Base-by-base conservation (phyloP, 2,888 invertebrate species). In the Scrobipalpa atriplicella region DNA sequence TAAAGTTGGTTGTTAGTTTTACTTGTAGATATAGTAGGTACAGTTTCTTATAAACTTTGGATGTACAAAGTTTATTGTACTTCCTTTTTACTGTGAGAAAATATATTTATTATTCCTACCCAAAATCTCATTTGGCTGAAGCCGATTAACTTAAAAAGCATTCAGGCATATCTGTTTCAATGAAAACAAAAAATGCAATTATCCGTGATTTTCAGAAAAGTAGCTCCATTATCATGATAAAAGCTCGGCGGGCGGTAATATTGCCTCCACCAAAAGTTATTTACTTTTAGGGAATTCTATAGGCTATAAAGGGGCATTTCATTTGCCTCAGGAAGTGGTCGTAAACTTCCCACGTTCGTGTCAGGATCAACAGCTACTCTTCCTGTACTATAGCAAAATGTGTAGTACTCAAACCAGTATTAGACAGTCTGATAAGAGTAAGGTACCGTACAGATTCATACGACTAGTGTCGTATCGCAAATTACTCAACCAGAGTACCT, bases 301-400 rank as follows among this genome's bases (percentile, higher is more conserved):
- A 73, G 75, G 73, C 70, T 76, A 73, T 78, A 78, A 83, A 82
- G 73, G 69, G 75, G 76, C 73, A 74, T 79, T 81, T 78, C 74
- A 75, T 72, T 72, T 72, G 72, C 71, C 69, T 5, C 72, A 69
- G 72, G 65, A 75, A 80, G 75, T 78, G 78, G 71, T 80, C 80
- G 77, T 85, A 82, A 85, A 80, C 75, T 75, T 70, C 75, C 72
- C 72, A 74, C 72, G 73, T 75, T 81, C 79, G 78, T 80, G 78
- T 75, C 72, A 41, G 21, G 39, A 56, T 18, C 19, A 64, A 64
- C 21, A 21, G 8, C 29, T 54, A 21, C 19, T 19, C 11, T 52
- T 10, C 19, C 1, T 19, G 52, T 41, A 41, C 41, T 11, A 41
- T 11, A 41, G 41, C 41, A 41, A 13, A 41, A 2, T 29, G 29